These are phyloP conservation scores for Vespertilio murinus DNA, from an alignment of 2,797 vertebrate species.

Conservation along the genomic window DNA sequence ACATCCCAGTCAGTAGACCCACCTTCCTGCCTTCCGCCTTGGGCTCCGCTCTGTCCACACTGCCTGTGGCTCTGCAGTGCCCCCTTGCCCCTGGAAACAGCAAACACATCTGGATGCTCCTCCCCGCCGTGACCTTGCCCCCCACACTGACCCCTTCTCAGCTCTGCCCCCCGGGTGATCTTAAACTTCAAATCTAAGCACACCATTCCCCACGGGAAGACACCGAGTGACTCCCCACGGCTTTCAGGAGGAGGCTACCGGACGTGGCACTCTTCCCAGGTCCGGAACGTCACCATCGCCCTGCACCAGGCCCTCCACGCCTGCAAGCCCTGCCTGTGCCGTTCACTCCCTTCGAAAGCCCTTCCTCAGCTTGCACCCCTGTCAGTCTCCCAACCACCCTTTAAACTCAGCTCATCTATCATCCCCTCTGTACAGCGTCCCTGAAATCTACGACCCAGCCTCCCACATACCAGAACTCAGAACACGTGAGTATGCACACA, in stretches of 20 bases:
- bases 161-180: background rate
- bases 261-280: fast-evolving
- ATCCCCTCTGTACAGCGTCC: background rate
- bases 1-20: background rate
- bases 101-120: background rate
- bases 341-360: background rate
- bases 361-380: background rate
- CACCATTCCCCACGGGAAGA: background rate
- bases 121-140: background rate
- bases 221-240: background rate
- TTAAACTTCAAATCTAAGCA: background rate
- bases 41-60: background rate
- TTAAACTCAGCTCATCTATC: background rate
- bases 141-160: background rate
- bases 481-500: background rate
- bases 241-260: background rate
- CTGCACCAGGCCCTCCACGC: fast-evolving
- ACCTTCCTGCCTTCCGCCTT: background rate
- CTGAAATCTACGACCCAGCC: background rate
- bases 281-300: background rate
- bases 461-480: background rate
- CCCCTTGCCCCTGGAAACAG: background rate
- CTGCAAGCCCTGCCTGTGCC: background rate
- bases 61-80: fast-evolving
- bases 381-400: background rate